These are phyloP conservation scores for Apis dorsata DNA, from an alignment of 1,140 invertebrate genomes.

Conservation along the genomic window DNA sequence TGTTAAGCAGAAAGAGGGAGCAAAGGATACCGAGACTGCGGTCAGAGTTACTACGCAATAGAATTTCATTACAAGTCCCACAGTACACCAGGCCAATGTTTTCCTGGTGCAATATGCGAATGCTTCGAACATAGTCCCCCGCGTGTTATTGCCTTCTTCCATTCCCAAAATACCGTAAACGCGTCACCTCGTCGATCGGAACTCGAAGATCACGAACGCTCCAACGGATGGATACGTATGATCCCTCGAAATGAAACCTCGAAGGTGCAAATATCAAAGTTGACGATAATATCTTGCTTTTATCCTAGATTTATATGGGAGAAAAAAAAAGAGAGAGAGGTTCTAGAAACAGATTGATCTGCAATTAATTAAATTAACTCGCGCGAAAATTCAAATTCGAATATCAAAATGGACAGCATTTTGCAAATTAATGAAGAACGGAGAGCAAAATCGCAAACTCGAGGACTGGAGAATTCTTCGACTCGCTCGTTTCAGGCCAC, in stretches of 20 bases:
- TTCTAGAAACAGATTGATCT: too few relatives aligned
- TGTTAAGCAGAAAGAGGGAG: conserved; percentile 8
- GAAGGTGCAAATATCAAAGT: neutral
- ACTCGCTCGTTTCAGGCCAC: too few relatives aligned
- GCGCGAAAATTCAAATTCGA: neutral
- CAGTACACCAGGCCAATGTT: neutral
- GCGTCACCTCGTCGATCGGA: neutral
- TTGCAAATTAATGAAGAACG: neutral
- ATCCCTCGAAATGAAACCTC: conserved; percentile 1
- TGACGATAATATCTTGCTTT: neutral
- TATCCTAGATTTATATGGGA: neutral
- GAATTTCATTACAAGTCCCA: conserved; percentile 50
- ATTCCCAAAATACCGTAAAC: conserved; percentile 10
- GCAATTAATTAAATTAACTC: too few relatives aligned
- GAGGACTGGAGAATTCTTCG: neutral
- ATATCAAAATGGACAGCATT: too few relatives aligned
- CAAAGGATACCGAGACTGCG: conserved; percentile 10
- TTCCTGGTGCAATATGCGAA: conserved; percentile 29
- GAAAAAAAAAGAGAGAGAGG: too few relatives aligned
- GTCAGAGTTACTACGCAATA: conserved; percentile 23
- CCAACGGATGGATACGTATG: neutral
- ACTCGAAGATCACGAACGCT: neutral
- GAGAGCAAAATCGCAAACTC: neutral
- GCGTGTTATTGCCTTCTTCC: neutral
- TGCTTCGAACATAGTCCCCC: neutral